Evolutionary conservation across 2,888 invertebrate genomes (phyloP), one percentile per base, ranked within the genome.

Genomic region (Drosophila monieri): DNA sequence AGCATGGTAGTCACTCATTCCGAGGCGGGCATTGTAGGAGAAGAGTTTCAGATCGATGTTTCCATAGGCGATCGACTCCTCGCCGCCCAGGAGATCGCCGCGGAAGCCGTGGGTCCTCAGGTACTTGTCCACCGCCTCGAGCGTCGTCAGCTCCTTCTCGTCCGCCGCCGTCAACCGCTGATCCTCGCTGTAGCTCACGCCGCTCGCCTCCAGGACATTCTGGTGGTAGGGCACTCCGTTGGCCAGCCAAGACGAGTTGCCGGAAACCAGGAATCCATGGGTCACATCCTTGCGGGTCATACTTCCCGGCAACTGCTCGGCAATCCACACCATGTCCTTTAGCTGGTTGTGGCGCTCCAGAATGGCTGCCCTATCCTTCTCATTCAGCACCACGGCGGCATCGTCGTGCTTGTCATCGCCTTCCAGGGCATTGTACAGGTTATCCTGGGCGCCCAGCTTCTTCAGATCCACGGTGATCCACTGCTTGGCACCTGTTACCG

Each of bases 401-500:
- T 90, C 90, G 30, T 87, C 81, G 12, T 83, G 78, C 41, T 88
- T 87, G 37, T 88, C 88, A 67, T 85, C 89, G 25, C 75, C 76
- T 37, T 79, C 84, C 51, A 85, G 62, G 0, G 74, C 75, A 44
- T 80, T 81, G 51, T 87, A 90, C 8, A 85, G 78, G 66, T 78
- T 79, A 44, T 81, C 85, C 62, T 83, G 77, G 8, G 77, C 67
- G 1, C 88, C 88, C 27, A 91, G 73, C 64, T 93, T 93, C 52
- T 94, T 94, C 85, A 95, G 95, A 90, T 97, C 96, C 0, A 97
- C 93, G 5, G 96, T 93, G 78, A 97, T 93, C 97, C 97, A 98
- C 89, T 98, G 97, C 88, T 97, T 96, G 90, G 95, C 95, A 65
- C 96, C 96, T 44, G 96, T 96, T 14, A 95, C 95, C 32, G 96